Conservation (phyloP, 2,888 invertebrate genomes). For the Elaeidobius kamerunicus region DNA sequence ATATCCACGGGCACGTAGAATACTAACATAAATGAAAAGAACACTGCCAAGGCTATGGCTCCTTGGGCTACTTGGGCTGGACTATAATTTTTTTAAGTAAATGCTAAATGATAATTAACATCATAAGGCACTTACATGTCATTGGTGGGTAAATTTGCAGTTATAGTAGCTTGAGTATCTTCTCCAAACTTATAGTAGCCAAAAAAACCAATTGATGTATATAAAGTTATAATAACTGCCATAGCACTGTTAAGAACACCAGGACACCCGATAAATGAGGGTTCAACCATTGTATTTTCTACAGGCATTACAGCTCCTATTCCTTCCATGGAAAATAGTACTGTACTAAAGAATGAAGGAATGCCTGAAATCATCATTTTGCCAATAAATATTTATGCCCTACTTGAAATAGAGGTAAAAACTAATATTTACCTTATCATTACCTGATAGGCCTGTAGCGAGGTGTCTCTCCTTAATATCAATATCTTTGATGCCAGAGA, state of each 20-base stretch:
- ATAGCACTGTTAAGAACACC: conserved; percentile 88
- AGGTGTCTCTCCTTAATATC: conserved; percentile 51
- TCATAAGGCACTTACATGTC: conserved; percentile 66
- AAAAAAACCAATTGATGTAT: conserved; percentile 83
- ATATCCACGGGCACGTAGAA: conserved; percentile 94
- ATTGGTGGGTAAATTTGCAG: conserved; percentile 71
- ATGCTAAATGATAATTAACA: background rate
- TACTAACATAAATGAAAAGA: conserved; percentile 90
- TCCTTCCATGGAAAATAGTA: conserved; percentile 95
- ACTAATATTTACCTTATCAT: too few relatives aligned
- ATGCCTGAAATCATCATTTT: conserved; percentile 31
- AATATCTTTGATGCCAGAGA: conserved; percentile 51
- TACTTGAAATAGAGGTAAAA: too few relatives aligned
- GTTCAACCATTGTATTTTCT: conserved; percentile 87
- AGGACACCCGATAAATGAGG: conserved; percentile 75
- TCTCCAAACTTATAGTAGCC: conserved; percentile 86
- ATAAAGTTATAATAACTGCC: conserved; percentile 74
- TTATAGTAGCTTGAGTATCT: conserved; percentile 69
- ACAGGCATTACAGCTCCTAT: conserved; percentile 92
- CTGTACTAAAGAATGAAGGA: conserved; percentile 92
- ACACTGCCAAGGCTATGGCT: conserved; percentile 83
- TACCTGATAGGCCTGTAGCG: conserved; percentile 41
- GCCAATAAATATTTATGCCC: too few relatives aligned
- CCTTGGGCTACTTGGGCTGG: conserved; percentile 76
- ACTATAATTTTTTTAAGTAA: conserved; percentile 54